Evolutionary conservation across 2,797 vertebrate genomes (phyloP).

Genomic region (Halcyon badia): DNA sequence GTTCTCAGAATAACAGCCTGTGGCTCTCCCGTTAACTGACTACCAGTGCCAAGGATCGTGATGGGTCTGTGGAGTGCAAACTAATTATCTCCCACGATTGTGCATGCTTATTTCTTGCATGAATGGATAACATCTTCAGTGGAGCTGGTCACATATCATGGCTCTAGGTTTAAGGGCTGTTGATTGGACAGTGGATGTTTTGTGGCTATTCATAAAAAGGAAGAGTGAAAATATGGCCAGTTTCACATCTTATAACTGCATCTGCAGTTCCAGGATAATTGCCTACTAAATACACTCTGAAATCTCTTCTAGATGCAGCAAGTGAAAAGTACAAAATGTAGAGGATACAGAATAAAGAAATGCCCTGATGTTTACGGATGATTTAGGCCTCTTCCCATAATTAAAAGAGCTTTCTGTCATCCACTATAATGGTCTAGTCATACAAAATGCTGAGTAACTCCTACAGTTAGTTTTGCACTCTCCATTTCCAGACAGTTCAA

Average conservation of each 20-base stretch:
- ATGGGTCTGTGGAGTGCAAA: conserved; percentile 39
- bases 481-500: not conserved
- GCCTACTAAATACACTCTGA: conserved; percentile 63
- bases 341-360: not conserved
- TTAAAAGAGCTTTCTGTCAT: not conserved
- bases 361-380: not conserved
- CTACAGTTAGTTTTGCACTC: not conserved
- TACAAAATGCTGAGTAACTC: not conserved
- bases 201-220: conserved; percentile 63
- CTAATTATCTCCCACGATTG: conserved; percentile 70
- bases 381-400: not conserved
- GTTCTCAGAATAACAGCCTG: conserved; percentile 23
- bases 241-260: conserved; percentile 61
- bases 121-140: conserved; percentile 61
- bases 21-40: not conserved
- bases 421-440: not conserved
- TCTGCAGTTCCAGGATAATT: conserved; percentile 69
- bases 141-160: conserved; percentile 50
- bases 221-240: conserved; percentile 56
- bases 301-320: conserved; percentile 29
- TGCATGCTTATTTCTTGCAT: conserved; percentile 70
- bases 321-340: conserved; percentile 35
- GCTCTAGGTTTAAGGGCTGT: conserved; percentile 57
- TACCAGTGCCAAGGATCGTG: conserved; percentile 49
- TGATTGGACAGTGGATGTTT: conserved; percentile 59